Evolutionary conservation across 2,888 invertebrate genomes (phyloP), one percentile per base, ranked within the genome.

Genomic region (Heliconius erato): DNA sequence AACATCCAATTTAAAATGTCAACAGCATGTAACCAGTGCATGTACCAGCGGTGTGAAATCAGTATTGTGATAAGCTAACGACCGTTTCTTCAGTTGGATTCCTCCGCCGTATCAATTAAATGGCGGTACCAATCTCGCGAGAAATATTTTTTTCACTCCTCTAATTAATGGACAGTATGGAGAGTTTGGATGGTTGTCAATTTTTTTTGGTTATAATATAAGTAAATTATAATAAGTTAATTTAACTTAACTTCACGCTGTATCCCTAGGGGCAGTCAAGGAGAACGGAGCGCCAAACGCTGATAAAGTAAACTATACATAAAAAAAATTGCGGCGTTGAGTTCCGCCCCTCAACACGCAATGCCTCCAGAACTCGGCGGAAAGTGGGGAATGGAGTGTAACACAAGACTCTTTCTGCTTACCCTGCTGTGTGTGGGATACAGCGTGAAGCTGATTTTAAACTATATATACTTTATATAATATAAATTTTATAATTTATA

Each of bases 21-120:
- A 44, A 49, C 86, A 28, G 74, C 90, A 92, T 92, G 88, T 92
- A 88, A 89, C 40, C 90, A 85, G 3, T 7, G 54, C 82, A 63
- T 84, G 84, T 84, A 85, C 88, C 87, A 87, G 81, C 89, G 91
- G 93, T 93, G 93, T 93, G 94, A 94, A 94, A 94, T 93, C 93
- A 90, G 91, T 91, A 90, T 90, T 89, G 90, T 93, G 95, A 95
- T 95, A 95, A 94, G 93, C 91, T 93, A 95, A 94, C 93, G 94
- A 94, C 93, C 92, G 92, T 92, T 91, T 90, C 91, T 89, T 90
- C 90, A 90, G 90, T 90, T 88, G 93, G 91, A 91, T 91, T 91
- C 92, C 90, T 88, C 88, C 82, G 82, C 87, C 88, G 91, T 95
- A 95, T 95, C 95, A 95, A 95, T 95, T 94, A 94, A 94, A 93